Evolutionary conservation across 2,113 vertebrate species (phyloP).

Genomic region (Saccopteryx leptura): DNA sequence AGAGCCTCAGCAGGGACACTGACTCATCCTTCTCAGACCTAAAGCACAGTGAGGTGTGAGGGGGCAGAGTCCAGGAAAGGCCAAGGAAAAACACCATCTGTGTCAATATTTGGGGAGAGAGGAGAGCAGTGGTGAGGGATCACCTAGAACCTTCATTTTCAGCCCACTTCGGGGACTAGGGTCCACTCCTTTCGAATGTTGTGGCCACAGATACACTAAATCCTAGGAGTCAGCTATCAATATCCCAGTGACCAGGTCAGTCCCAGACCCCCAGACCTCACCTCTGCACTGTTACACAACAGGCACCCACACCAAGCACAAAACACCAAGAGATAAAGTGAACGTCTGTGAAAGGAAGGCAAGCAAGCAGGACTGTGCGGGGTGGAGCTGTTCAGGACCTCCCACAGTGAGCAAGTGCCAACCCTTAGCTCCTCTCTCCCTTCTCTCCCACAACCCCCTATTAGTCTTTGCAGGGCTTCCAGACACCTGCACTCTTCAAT

Average conservation of each 20-base stretch:
- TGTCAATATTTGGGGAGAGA: constrained; percentile 33
- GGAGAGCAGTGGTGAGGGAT: neutral
- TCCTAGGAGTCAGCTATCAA: neutral
- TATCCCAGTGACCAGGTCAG: constrained; percentile 44
- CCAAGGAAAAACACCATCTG: constrained; percentile 31
- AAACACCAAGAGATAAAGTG: constrained; percentile 37
- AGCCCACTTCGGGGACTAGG: neutral
- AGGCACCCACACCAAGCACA: neutral
- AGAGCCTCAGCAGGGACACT: neutral
- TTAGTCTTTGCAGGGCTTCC: constrained; percentile 50
- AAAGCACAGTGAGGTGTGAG: neutral
- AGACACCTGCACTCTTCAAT: constrained; percentile 55
- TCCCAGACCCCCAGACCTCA: neutral
- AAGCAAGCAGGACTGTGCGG: neutral
- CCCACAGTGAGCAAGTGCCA: constrained; percentile 45
- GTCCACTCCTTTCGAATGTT: neutral
- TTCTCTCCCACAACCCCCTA: constrained; percentile 12
- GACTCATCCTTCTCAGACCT: neutral
- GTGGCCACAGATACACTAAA: neutral
- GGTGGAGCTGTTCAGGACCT: constrained; percentile 57
- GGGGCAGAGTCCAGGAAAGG: neutral
- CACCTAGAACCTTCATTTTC: constrained; percentile 8
- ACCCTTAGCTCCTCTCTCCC: constrained; percentile 11
- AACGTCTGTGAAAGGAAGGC: neutral
- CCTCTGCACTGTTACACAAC: constrained; percentile 56